Evolutionary conservation across 2,797 vertebrate genomes (phyloP).

Genomic region (Lutjanus argentimaculatus): DNA sequence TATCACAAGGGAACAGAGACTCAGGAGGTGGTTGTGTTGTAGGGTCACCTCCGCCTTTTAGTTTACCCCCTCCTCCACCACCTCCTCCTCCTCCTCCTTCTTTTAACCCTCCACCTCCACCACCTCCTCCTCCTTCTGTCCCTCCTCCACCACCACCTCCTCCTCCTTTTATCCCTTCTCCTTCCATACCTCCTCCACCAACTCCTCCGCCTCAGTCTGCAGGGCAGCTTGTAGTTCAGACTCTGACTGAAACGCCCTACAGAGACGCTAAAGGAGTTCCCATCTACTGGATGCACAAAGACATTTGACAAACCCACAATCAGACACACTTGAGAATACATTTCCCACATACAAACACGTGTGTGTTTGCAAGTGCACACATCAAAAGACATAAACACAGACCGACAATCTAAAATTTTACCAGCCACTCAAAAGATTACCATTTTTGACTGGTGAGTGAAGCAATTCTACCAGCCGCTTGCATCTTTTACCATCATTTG

Average conservation of each 20-base stretch:
- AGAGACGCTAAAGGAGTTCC: conserved; percentile 89
- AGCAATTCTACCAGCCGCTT: too few relatives aligned
- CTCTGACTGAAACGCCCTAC: conserved; percentile 87
- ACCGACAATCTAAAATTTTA: too few relatives aligned
- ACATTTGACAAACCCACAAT: conserved; percentile 82
- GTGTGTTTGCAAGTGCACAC: too few relatives aligned
- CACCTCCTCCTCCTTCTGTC: rapidly evolving
- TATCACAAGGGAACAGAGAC: not conserved
- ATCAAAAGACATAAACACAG: not conserved
- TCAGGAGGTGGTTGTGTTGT: not conserved
- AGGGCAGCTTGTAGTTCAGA: conserved; percentile 68
- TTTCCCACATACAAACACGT: not conserved
- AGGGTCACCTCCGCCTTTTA: not conserved
- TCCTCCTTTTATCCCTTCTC: too few relatives aligned
- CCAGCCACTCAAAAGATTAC: too few relatives aligned
- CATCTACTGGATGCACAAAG: conserved; percentile 98
- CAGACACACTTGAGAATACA: not conserved
- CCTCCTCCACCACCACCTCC: not conserved
- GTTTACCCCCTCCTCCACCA: not conserved
- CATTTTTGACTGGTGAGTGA: too few relatives aligned
- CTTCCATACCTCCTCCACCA: conserved; percentile 1
- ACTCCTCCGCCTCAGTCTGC: conserved; percentile 31
- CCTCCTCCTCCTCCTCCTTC: conserved; percentile 2
- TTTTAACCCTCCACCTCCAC: not conserved
- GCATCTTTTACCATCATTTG: too few relatives aligned